Base-by-base conservation (phyloP, 2,888 invertebrate genomes). In the Diogma glabrata region DNA sequence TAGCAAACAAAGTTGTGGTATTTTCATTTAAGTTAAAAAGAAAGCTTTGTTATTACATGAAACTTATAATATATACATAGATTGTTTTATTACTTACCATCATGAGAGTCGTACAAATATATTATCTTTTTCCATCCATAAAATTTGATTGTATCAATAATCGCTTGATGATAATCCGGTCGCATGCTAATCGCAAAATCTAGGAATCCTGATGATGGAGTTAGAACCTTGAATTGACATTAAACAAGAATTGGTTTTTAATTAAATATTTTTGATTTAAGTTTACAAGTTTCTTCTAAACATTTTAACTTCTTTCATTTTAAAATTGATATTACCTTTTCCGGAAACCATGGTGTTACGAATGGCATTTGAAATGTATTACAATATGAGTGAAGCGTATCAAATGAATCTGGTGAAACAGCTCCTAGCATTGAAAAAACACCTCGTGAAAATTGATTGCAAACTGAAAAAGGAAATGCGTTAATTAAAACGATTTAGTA, bases 301-400 rank as follows among this genome's bases (percentile, higher is more conserved):
- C 10, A 26, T 8, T n/a, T 12, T 23, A 23, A 19, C 3, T 12
- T 10, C 17, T 16, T 24, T 2, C 50, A 56, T 66, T 74, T n/a
- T n/a, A n/a, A n/a, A n/a, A n/a, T n/a, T n/a, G n/a, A n/a, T n/a
- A n/a, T n/a, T 71, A 86, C 87, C 79, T 91, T 91, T 70, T 92
- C 91, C 1, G 92, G 91, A 65, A 90, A 92, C 89, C 91, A 91
- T 12, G 91, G 91, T 45, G 91, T 91, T 55, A 92, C 84, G 67
- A 92, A 92, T 33, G 92, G 92, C 87, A 92, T 89, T 73, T 93
- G 90, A 68, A 93, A 93, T 49, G 92, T 91, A 70, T 93, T 92
- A 63, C 89, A 88, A 72, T 92, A 93, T 17, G 92, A 92, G 68
- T 92, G 91, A 49, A 93, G 76, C 5, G 91, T 92, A 72, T 92